Conservation (phyloP, 2,797 vertebrate species). For the Danionella dracula region DNA sequence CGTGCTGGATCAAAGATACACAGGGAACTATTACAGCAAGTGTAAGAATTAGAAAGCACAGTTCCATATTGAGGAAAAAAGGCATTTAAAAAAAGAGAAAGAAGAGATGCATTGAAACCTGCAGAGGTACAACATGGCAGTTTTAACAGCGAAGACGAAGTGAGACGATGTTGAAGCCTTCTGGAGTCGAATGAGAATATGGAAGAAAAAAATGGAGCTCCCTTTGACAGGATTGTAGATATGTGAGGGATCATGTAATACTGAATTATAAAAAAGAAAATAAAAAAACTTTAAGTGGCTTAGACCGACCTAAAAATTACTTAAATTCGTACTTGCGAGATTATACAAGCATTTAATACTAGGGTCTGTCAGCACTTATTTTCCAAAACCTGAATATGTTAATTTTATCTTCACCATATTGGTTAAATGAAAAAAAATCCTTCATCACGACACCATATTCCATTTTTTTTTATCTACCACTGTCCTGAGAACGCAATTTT, state of each 20-base stretch:
- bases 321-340: too few relatives aligned
- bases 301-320: too few relatives aligned
- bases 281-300: slow-evolving; percentile 14
- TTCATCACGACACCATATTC: too few relatives aligned
- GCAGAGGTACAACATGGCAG: slow-evolving; percentile 16
- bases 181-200: slow-evolving; percentile 4
- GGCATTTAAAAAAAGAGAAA: neutral
- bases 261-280: slow-evolving; percentile 28
- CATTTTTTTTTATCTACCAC: neutral
- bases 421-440: neutral
- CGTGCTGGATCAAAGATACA: slow-evolving; percentile 54
- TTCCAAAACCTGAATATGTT: neutral
- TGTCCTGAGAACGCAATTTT: neutral
- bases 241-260: slow-evolving; percentile 16
- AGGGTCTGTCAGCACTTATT: too few relatives aligned
- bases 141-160: slow-evolving; percentile 11
- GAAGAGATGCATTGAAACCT: neutral
- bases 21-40: slow-evolving; percentile 39
- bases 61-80: slow-evolving; percentile 9
- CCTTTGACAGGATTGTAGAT: neutral
- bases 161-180: neutral
- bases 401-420: neutral
- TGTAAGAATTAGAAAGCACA: slow-evolving; percentile 31
- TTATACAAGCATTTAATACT: too few relatives aligned
- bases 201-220: neutral